Percentiles rank a stretch among this genome's conserved stretches.
These are phyloP conservation scores for Ceyx melanurus DNA, from an alignment of 2,113 vertebrate genomes.

Conservation along the genomic window DNA sequence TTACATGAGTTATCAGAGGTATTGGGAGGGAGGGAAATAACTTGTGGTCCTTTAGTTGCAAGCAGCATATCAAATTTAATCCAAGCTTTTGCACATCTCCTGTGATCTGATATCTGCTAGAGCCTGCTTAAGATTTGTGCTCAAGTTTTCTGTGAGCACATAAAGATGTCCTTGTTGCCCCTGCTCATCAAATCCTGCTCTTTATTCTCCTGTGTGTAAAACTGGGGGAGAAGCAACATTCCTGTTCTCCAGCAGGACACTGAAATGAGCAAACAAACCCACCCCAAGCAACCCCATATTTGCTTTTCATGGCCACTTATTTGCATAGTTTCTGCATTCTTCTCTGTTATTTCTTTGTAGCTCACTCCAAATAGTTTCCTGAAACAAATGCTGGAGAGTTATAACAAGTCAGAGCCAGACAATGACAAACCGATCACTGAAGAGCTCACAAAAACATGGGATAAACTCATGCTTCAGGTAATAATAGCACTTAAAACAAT, in stretches of 20 bases:
- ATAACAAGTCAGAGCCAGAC: conserved; percentile 59
- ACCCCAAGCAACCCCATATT: not conserved
- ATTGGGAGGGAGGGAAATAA: not conserved
- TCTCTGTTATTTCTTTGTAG: conserved; percentile 32
- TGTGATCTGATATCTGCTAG: not conserved
- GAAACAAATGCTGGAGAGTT: conserved; percentile 81
- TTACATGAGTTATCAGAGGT: not conserved
- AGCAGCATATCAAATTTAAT: not conserved
- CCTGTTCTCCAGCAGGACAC: not conserved
- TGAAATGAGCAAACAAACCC: not conserved
- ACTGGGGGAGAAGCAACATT: not conserved
- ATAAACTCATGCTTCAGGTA: conserved; percentile 80
- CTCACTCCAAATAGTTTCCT: conserved; percentile 74
- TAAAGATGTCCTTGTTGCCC: not conserved
- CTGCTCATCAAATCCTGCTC: not conserved
- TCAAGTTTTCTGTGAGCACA: not conserved
- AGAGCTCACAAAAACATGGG: conserved; percentile 74
- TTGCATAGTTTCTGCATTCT: not conserved
- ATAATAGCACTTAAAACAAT: not conserved
- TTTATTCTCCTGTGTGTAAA: not conserved
- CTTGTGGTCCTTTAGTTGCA: not conserved
- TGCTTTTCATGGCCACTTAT: not conserved
- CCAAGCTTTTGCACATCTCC: not conserved
- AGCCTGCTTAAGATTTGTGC: not conserved
- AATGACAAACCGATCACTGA: conserved; percentile 62